phyloP scores from a whole-genome alignment of 1,140 invertebrate genomes.

The Penaeus japonicus region DNA sequence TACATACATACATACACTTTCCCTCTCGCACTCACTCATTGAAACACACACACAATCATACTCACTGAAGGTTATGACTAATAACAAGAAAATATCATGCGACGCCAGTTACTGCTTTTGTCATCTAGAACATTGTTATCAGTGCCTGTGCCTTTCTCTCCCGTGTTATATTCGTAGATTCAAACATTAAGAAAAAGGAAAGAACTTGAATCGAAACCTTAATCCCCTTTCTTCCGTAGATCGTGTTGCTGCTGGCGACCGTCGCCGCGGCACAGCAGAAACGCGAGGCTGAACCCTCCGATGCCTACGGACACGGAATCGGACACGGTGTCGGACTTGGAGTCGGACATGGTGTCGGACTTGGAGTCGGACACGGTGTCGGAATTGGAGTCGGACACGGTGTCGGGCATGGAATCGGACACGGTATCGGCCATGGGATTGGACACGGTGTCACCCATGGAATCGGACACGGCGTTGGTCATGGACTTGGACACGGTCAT shows the following conservation, averaged over 20 bases:
- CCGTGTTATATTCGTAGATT: not conserved
- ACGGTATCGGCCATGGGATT: not conserved
- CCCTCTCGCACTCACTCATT: not conserved
- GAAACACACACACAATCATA: not conserved
- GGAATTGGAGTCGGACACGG: too few species aligned
- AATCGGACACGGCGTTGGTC: too few species aligned
- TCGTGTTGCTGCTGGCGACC: not conserved
- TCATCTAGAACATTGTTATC: too few species aligned
- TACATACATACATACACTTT: not conserved
- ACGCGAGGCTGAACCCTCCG: not conserved
- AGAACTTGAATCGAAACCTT: not conserved
- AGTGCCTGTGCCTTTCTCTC: not conserved
- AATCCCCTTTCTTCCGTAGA: not conserved
- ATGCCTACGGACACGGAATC: not conserved
- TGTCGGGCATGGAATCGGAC: too few species aligned
- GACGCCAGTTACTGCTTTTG: too few species aligned
- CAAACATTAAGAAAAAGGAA: not conserved
- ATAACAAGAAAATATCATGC: too few species aligned
- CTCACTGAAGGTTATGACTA: not conserved
- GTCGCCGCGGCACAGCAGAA: not conserved
- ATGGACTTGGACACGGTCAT: too few species aligned
- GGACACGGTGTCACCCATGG: not conserved
- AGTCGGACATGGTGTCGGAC: too few species aligned
- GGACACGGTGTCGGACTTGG: not conserved
- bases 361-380: too few species aligned